These are phyloP conservation scores for Pangasius krempfi DNA, from an alignment of 2,797 vertebrate species.

Conservation along the genomic window DNA sequence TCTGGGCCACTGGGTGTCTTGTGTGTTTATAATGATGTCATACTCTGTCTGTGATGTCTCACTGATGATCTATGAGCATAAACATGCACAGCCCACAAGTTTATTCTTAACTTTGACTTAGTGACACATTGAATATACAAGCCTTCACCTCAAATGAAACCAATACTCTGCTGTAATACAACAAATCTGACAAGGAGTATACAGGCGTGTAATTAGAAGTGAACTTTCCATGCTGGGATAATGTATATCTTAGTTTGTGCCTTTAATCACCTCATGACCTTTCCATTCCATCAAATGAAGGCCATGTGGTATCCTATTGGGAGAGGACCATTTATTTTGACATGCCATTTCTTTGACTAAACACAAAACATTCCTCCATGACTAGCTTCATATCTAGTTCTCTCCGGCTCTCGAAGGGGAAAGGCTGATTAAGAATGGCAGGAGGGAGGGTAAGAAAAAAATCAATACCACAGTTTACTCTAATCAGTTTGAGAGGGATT, in stretches of 20 bases:
- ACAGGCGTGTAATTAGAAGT: constrained; percentile 12
- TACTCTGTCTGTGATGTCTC: constrained; percentile 16
- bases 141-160: constrained; percentile 7
- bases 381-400: constrained; percentile 14
- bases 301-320: constrained; percentile 25
- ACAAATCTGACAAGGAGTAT: constrained; percentile 10
- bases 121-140: constrained; percentile 34
- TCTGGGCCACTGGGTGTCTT: constrained; percentile 47
- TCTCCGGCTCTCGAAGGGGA: neutral
- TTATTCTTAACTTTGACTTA: constrained; percentile 31
- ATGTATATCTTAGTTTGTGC: constrained; percentile 13
- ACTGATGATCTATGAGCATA: constrained; percentile 33
- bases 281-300: constrained; percentile 7
- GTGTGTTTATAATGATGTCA: constrained; percentile 51
- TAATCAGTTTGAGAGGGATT: constrained; percentile 51
- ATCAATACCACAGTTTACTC: constrained; percentile 54
- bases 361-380: constrained; percentile 58
- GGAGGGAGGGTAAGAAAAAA: constrained; percentile 31
- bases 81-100: constrained; percentile 38
- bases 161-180: constrained; percentile 14
- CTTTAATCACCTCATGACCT: neutral
- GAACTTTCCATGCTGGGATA: constrained; percentile 4
- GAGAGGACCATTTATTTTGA: constrained; percentile 56
- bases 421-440: constrained; percentile 20
- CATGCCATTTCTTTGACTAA: constrained; percentile 63